Evolutionary conservation across 2,888 invertebrate species (phyloP), one percentile per base, ranked within the genome.

Genomic region (Prosopocoilus inquinatus): DNA sequence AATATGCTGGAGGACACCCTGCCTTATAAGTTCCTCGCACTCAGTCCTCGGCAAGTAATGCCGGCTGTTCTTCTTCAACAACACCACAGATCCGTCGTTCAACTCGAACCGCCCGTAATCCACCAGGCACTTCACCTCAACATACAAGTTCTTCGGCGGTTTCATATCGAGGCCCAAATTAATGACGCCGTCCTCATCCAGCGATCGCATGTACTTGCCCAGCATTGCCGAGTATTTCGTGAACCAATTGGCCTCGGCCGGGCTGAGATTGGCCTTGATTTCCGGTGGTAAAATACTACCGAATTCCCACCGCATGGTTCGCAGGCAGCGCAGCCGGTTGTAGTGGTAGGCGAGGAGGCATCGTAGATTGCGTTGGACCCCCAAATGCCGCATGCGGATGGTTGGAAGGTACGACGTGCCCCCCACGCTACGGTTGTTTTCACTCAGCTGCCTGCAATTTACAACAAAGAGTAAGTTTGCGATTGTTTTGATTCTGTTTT

Each of bases 41-140:
- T 94, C 91, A 0, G 88, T 84, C 58, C 94, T 84, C 2, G 95
- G 91, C 56, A 97, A 79, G 71, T 91, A 90, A 77, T 96, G 95
- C 76, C 94, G 88, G 62, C 92, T 94, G 71, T 96, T 91, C 75
- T 92, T 93, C 75, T 91, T 94, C 13, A 98, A 80, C 62, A 89
- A 82, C 15, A 98, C 84, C 3, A 91, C 84, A 70, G 91, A 91
- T n/a, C 97, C 98, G 79, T 94, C 93, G 67, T 93, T 94, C 8
- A 96, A 81, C 76, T 97, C 97, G 67, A 94, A 86, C 73, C 92
- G 94, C 0, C 98, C 98, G 77, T 95, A 95, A 75, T 98, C 94
- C 44, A 85, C 81, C 44, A 94, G 71, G 73, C 96, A 96, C 11
- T 92, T 81, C 50, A 97, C 97, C 83, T 97, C 94, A 59, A 96